Evolutionary conservation across 1,140 invertebrate genomes (phyloP).

Genomic region (Eciton burchellii): DNA sequence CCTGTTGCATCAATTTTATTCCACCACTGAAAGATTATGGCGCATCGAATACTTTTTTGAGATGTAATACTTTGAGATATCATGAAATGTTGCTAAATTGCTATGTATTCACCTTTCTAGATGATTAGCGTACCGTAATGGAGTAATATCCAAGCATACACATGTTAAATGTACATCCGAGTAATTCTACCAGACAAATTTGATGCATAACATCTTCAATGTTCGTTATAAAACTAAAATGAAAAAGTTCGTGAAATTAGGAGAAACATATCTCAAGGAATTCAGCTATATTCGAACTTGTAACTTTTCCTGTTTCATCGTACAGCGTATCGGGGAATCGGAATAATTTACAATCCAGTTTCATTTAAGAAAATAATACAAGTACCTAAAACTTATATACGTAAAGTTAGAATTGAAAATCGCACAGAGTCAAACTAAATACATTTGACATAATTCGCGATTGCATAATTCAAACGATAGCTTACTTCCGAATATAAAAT

Average conservation of each 20-base stretch:
- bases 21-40: conserved; percentile 69
- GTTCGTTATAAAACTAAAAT: conserved; percentile 69
- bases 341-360: too few species aligned
- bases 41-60: background rate
- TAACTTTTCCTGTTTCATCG: too few species aligned
- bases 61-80: conserved; percentile 21
- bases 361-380: too few species aligned
- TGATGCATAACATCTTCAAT: conserved; percentile 74
- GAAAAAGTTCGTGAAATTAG: background rate
- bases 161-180: conserved; percentile 77
- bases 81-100: conserved; percentile 6
- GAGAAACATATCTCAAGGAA: background rate
- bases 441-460: background rate
- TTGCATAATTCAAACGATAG: background rate
- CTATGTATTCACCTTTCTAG: conserved; percentile 47
- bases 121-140: conserved; percentile 69
- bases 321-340: too few species aligned
- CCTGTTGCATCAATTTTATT: conserved; percentile 62
- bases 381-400: background rate
- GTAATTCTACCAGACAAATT: conserved; percentile 76
- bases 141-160: conserved; percentile 78
- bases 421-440: too few species aligned
- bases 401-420: background rate
- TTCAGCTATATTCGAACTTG: too few species aligned
- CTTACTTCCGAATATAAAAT: conserved; percentile 18